Percentiles rank a stretch among this genome's conserved stretches.
phyloP scores from a whole-genome alignment of 2,888 invertebrate genomes.

The Strigamia maritima region DNA sequence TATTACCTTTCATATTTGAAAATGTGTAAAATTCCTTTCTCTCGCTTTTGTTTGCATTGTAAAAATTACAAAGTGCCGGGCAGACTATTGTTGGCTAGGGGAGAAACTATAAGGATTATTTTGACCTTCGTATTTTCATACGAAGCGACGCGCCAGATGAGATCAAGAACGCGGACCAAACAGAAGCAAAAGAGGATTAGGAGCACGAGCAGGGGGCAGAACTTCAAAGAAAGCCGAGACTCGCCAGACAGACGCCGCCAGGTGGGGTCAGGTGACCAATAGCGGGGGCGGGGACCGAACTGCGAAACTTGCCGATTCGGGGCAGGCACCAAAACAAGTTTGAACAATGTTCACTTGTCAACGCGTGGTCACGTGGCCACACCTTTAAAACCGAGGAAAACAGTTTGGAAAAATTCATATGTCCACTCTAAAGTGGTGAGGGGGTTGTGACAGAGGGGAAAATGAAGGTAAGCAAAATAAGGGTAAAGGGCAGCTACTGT shows the following conservation, averaged over 20 bases:
- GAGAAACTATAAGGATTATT: not conserved
- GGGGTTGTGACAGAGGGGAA: not conserved
- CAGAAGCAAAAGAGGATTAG: slow-evolving; percentile 32
- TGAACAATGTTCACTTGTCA: slow-evolving; percentile 25
- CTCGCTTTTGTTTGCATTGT: not conserved
- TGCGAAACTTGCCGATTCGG: not conserved
- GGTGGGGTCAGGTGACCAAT: slow-evolving; percentile 32
- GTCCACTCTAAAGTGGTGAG: not conserved
- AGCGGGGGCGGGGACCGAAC: slow-evolving; percentile 15
- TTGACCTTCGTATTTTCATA: not conserved
- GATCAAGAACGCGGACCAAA: slow-evolving; percentile 26
- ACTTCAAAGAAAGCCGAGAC: slow-evolving; percentile 22
- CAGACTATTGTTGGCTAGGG: not conserved
- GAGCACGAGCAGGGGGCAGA: slow-evolving; percentile 28
- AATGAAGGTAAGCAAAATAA: not conserved
- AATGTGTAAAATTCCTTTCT: no score
- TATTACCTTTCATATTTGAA: no score
- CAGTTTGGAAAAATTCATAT: not conserved
- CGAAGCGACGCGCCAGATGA: slow-evolving; percentile 25
- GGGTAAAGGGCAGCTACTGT: slow-evolving; percentile 32
- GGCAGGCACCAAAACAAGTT: slow-evolving; percentile 15
- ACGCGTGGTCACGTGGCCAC: slow-evolving; percentile 31
- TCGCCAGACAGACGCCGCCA: slow-evolving; percentile 27
- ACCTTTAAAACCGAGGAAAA: slow-evolving; percentile 11
- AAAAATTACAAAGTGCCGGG: not conserved